A percentile compares a stretch with the other conserved stretches of the same genome.
Evolutionary conservation across 1,140 invertebrate genomes (phyloP).

Genomic region (Chlorops oryzae): DNA sequence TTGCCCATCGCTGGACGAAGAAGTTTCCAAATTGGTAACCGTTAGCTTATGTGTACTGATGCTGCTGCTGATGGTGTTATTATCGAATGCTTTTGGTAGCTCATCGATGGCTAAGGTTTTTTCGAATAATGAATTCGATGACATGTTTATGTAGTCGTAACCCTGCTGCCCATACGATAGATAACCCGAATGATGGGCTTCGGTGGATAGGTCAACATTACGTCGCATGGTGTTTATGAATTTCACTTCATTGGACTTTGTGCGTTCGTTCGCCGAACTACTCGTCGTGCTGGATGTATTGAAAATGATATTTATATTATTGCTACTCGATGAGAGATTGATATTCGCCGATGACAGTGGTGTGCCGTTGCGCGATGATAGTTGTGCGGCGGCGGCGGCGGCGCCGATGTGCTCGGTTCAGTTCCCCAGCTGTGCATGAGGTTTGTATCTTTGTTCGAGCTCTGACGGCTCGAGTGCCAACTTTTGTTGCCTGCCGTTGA

Average conservation of each 20-base stretch:
- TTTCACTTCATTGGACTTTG: slow-evolving; percentile 42
- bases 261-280: slow-evolving; percentile 18
- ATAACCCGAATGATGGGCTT: slow-evolving; percentile 36
- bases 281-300: slow-evolving; percentile 13
- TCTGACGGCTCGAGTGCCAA: slow-evolving; percentile 14
- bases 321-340: slow-evolving; percentile 42
- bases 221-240: slow-evolving; percentile 32
- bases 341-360: slow-evolving; percentile 41
- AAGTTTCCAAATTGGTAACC: too few relatives aligned
- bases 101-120: slow-evolving; percentile 41
- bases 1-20: slow-evolving; percentile 31
- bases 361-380: slow-evolving; percentile 6
- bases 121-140: slow-evolving; percentile 38
- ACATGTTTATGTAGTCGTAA: slow-evolving; percentile 46
- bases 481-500: too few relatives aligned
- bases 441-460: slow-evolving; percentile 40
- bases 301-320: slow-evolving; percentile 45
- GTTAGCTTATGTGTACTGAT: slow-evolving; percentile 11
- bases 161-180: slow-evolving; percentile 38
- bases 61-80: not conserved
- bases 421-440: slow-evolving; percentile 29
- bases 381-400: not conserved
- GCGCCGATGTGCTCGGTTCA: slow-evolving; percentile 2
- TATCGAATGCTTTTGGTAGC: slow-evolving; percentile 29
- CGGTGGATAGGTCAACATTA: slow-evolving; percentile 21